Conservation (phyloP, 2,888 invertebrate genomes). For the Diloba caeruleocephala region DNA sequence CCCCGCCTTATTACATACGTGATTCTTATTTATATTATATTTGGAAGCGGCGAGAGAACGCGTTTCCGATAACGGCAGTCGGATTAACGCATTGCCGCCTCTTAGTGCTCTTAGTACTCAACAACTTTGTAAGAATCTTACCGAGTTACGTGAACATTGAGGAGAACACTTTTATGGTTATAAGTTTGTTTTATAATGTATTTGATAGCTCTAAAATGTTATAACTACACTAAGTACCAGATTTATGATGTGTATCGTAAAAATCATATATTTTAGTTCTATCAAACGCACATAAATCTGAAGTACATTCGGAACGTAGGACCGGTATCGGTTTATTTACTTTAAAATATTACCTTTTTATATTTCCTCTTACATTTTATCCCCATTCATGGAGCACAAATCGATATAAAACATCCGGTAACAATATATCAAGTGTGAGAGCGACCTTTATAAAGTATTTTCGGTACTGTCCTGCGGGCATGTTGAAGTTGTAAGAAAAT, state of each 20-base stretch:
- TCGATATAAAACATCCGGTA: constrained; percentile 76
- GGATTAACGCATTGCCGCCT: constrained; percentile 80
- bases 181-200: constrained; percentile 56
- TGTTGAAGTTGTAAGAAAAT: constrained; percentile 71
- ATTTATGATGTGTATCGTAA: constrained; percentile 46
- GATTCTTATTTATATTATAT: constrained; percentile 89
- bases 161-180: constrained; percentile 55
- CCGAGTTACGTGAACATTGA: constrained; percentile 62
- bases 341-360: constrained; percentile 52
- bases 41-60: constrained; percentile 61
- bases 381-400: constrained; percentile 65
- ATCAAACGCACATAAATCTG: constrained; percentile 35
- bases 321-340: constrained; percentile 40
- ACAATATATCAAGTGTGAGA: constrained; percentile 75
- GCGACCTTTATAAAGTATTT: constrained; percentile 75
- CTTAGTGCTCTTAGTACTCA: constrained; percentile 74
- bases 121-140: constrained; percentile 75
- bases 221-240: constrained; percentile 36
- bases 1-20: constrained; percentile 87
- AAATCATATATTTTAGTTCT: constrained; percentile 45
- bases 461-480: constrained; percentile 72
- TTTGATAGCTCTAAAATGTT: constrained; percentile 53
- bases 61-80: constrained; percentile 75
- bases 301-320: constrained; percentile 15
- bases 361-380: constrained; percentile 59